These are phyloP conservation scores for Brachyhypopomus occidentalis DNA, from an alignment of 2,113 vertebrate species.

Conservation along the genomic window DNA sequence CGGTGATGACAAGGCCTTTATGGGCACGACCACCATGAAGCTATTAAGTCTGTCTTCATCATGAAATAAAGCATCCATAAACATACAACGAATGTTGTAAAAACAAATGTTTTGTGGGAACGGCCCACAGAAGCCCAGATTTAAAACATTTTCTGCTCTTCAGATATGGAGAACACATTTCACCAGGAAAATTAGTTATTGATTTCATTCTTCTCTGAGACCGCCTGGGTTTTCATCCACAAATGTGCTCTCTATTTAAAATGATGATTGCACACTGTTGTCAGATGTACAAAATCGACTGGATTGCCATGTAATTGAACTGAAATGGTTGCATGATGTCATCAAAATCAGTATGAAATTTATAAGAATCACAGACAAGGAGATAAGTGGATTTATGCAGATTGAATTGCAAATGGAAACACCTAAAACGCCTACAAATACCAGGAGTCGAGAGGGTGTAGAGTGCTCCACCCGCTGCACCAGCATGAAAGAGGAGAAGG, in stretches of 20 bases:
- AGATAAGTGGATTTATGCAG: neutral
- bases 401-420: neutral
- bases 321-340: neutral
- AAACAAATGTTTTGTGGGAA: conserved; percentile 7
- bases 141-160: neutral
- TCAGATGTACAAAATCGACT: conserved; percentile 12
- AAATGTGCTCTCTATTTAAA: conserved; percentile 6
- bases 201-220: conserved; percentile 31
- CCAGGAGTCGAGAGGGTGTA: no score
- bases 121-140: neutral
- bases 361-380: neutral
- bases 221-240: neutral
- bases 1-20: neutral
- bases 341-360: neutral
- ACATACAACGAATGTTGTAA: neutral
- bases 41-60: conserved; percentile 4
- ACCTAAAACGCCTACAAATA: neutral
- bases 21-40: neutral
- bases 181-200: conserved; percentile 49
- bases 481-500: neutral
- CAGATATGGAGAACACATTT: conserved; percentile 39
- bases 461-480: no score
- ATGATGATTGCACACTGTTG: neutral
- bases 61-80: neutral
- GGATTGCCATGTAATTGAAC: neutral